Base-by-base conservation (phyloP, 2,113 vertebrate genomes). In the Hyla sarda region DNA sequence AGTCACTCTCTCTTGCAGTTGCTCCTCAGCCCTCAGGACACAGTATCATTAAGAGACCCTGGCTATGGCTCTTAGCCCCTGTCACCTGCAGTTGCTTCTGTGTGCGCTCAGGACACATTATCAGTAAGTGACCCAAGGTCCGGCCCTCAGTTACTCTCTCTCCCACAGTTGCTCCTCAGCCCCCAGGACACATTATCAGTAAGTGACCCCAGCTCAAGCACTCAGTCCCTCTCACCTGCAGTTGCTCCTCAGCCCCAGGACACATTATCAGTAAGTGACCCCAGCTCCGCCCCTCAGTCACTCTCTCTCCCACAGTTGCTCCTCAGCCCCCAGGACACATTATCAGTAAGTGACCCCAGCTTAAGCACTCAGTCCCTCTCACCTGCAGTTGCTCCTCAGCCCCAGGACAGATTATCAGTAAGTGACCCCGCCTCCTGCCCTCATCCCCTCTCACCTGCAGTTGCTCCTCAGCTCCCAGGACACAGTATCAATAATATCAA, bases 231-330 rank as follows among this genome's bases (percentile, higher is more conserved):
- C 52, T 56, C 52, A 56, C 17, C 19, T 21, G 17, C 19, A 56
- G 17, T 56, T 56, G 21, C 52, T 56, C 52, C 52, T 21, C 19
- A 56, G 52, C 52, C 3, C 7, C 19, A 56, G 52, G 7, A 21
- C 52, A 56, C 19, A 56, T 5, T 21, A 0, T 21, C 7, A 56
- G 19, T 56, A 56, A 21, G 17, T 45, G 14, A n/a, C n/a, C n/a
- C n/a, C n/a, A 19, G 21, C 21, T n/a, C 56, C n/a, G 5, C 2
- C 14, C 50, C 28, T 13, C 2, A 9, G 19, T 9, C 7, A 0
- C 21, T 0, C 73, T 65, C 28, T 30, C 96, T 95, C 96, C 95
- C 92, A 91, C 0, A 95, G 91, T 62, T 76, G 89, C 71, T 89
- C 84, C 13, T 2, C 80, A 52, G 86, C n/a, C 4, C 21, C 73